Evolutionary conservation across 2,113 vertebrate genomes (phyloP).

Genomic region (Capreolus pygargus): DNA sequence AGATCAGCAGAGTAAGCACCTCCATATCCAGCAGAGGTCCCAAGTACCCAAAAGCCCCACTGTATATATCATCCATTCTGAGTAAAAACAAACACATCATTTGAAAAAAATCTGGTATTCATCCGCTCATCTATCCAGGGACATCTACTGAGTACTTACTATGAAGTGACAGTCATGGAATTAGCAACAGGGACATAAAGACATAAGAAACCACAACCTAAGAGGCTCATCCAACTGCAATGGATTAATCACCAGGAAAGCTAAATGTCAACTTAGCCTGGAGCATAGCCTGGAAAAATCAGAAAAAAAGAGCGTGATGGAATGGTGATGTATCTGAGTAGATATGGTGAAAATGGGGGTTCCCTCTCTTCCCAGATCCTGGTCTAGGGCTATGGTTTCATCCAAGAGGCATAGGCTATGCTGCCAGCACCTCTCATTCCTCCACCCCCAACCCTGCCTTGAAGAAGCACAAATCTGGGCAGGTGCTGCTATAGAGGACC

Average conservation of each 20-base stretch:
- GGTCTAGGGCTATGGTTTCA: not conserved
- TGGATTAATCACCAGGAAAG: not conserved
- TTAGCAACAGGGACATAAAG: not conserved
- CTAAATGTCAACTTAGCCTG: not conserved
- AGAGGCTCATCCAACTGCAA: not conserved
- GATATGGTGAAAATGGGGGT: not conserved
- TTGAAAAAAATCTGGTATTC: not conserved
- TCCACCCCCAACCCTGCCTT: accelerated
- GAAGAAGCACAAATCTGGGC: not conserved
- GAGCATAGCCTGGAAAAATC: not conserved
- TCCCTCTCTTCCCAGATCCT: not conserved
- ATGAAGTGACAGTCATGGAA: not conserved
- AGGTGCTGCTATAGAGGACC: not conserved
- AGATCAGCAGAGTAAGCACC: not conserved
- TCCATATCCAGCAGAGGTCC: not conserved
- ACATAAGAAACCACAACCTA: not conserved
- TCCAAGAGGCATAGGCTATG: not conserved
- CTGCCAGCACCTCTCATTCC: not conserved
- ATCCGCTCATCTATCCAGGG: not conserved
- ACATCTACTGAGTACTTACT: not conserved
- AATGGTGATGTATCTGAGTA: not conserved
- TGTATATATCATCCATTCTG: not conserved
- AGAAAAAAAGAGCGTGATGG: not conserved
- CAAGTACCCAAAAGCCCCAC: not conserved
- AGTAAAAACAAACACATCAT: not conserved